Evolutionary conservation across 2,888 invertebrate genomes (phyloP), one percentile per base, ranked within the genome.

Genomic region (Euplagia quadripunctaria): DNA sequence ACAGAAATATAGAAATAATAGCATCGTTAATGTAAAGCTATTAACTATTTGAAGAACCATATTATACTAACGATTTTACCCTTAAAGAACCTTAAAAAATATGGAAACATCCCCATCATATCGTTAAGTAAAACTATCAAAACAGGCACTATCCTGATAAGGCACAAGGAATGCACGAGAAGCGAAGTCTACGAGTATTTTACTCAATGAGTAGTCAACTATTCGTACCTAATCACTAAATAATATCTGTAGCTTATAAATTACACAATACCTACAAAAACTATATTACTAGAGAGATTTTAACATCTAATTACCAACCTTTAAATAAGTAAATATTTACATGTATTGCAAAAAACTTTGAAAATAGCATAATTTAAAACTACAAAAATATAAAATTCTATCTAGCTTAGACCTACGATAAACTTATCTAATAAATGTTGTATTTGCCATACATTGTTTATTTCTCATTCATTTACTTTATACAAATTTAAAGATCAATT

Each of bases 141-240:
- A 64, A 42, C 67, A 17, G 68, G 41, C 42, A 77, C 65, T 78
- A 74, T 78, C 73, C 75, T 83, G 86, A 87, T 93, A 95, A 95
- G 95, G 95, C 95, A 95, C 95, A 87, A 87, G 93, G 95, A 96
- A 96, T 95, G 95, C 95, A 92, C 91, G 83, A 90, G 88, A 89
- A 90, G 88, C 86, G 85, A 87, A 87, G 86, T 85, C 70, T 77
- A 77, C 82, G 84, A 85, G 82, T 82, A 73, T 75, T 79, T 70
- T 73, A 81, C 85, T 84, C 83, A 72, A 67, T 46, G 12, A 73
- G 52, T 74, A 74, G 58, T 71, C 20, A 31, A 75, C 68, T 77
- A 82, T 75, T 74, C 11, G 12, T 66, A 70, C 16, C 52, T 70
- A 78, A 55, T 55, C 55, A 74, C 72, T 80, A 70, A 74, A 73